Conservation (phyloP, 2,797 vertebrate species). For the Botia almorhae region DNA sequence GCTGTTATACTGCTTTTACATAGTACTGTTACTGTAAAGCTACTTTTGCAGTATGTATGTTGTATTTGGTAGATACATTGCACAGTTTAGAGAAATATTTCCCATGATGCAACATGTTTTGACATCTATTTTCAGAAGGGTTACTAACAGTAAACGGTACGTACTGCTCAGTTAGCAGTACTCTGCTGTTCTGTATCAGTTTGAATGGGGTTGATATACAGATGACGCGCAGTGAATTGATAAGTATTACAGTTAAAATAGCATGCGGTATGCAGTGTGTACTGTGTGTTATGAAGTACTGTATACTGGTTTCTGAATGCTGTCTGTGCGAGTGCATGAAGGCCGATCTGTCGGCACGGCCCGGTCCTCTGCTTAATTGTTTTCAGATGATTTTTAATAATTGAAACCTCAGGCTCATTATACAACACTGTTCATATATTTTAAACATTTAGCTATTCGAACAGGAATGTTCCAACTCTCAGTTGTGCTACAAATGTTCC, state of each 20-base stretch:
- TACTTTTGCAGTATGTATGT: neutral
- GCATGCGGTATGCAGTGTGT: neutral
- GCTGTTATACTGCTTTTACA: no score
- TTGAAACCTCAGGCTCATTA: conserved; percentile 24
- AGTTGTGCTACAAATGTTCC: conserved; percentile 15
- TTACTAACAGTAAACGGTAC: no score
- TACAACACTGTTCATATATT: conserved; percentile 25
- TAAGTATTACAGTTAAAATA: no score
- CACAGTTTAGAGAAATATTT: no score
- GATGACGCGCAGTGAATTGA: no score
- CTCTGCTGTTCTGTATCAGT: no score
- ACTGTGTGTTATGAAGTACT: neutral
- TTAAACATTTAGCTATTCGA: conserved; percentile 12
- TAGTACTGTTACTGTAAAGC: no score
- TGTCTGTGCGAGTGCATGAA: neutral
- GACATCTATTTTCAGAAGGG: no score
- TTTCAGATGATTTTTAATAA: conserved; percentile 54
- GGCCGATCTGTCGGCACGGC: neutral
- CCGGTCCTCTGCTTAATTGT: conserved; percentile 29
- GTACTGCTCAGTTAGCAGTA: no score
- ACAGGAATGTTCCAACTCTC: conserved; percentile 27
- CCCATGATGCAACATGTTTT: no score
- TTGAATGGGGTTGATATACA: no score
- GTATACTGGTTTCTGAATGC: neutral
- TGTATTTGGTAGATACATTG: neutral